Base-by-base conservation (phyloP, 2,888 invertebrate genomes). In the Stenichneumon culpator region DNA sequence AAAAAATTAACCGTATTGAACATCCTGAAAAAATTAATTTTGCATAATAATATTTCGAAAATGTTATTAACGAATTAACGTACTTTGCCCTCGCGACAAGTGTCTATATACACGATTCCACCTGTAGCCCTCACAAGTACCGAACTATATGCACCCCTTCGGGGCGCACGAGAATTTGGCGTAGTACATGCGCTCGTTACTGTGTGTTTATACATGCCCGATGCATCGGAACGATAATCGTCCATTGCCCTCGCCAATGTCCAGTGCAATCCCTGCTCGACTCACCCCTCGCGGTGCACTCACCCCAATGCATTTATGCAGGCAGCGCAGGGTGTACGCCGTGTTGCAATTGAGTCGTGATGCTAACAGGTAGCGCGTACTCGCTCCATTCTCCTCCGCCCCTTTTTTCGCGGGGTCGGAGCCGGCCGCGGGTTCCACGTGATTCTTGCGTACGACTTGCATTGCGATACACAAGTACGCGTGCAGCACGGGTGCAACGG, bases 341-440 rank as follows among this genome's bases (percentile, higher is more conserved):
- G 52, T 28, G 67, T 73, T 82, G 85, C 85, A 83, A 85, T 80
- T 83, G 82, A 85, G 79, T 77, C 82, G 82, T 75, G 82, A 82
- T 72, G 75, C 75, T 77, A 80, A 77, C 85, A 82, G 79, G 84
- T 82, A 82, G 69, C 39, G 70, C 57, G 79, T 63, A 72, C 70
- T 77, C 73, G 69, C 69, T 83, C 57, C 60, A 72, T 78, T 67
- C 65, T 77, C 79, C 67, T 83, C 82, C 52, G 54, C 82, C 82
- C 67, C 54, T 79, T 81, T 87, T 79, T 39, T 68, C 54, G 57
- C 81, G 83, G 68, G 44, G 69, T 77, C 72, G 72, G 50, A 74
- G 70, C 52, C 72, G 60, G 22, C 63, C 75, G 60, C 50, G 79
- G 65, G 74, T 74, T 79, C 65, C 79, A 69, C 63, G 57, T 68